A percentile compares a stretch with the other conserved stretches of the same genome.
These are phyloP conservation scores for Campylomormyrus numenius DNA, from an alignment of 2,113 vertebrate genomes.

Conservation along the genomic window DNA sequence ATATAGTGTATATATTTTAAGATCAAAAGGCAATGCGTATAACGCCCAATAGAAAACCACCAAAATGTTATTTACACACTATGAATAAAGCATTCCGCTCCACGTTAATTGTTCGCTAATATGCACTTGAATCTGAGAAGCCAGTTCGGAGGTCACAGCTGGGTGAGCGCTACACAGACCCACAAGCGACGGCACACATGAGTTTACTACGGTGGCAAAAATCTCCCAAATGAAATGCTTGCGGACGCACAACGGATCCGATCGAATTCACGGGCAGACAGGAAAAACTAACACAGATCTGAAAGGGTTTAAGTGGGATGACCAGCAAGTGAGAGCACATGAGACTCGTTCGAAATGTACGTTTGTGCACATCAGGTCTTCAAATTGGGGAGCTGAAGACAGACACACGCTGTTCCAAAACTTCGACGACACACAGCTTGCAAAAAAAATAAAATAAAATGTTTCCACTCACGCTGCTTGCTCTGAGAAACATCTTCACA, in stretches of 20 bases:
- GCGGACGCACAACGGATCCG: neutral
- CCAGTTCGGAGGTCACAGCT: neutral
- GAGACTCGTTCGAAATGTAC: neutral
- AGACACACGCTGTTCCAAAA: neutral
- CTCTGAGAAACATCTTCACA: neutral
- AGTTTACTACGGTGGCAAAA: neutral
- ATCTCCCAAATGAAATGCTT: neutral
- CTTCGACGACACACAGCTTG: neutral
- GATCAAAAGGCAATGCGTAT: conserved; percentile 64
- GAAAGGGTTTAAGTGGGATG: neutral
- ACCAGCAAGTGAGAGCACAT: neutral
- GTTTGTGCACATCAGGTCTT: neutral
- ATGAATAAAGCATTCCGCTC: neutral
- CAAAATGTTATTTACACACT: conserved; percentile 4
- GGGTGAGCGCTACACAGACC: neutral
- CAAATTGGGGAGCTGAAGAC: neutral
- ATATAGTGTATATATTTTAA: conserved; percentile 35
- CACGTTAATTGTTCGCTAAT: neutral
- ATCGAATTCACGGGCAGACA: neutral
- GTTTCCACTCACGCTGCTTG: neutral
- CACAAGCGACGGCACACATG: neutral
- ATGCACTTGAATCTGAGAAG: neutral
- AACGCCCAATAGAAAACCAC: neutral
- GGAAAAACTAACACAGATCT: neutral
- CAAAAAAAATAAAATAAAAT: neutral